Evolutionary conservation across 2,888 invertebrate species (phyloP).

Genomic region (Bellardia pandia): DNA sequence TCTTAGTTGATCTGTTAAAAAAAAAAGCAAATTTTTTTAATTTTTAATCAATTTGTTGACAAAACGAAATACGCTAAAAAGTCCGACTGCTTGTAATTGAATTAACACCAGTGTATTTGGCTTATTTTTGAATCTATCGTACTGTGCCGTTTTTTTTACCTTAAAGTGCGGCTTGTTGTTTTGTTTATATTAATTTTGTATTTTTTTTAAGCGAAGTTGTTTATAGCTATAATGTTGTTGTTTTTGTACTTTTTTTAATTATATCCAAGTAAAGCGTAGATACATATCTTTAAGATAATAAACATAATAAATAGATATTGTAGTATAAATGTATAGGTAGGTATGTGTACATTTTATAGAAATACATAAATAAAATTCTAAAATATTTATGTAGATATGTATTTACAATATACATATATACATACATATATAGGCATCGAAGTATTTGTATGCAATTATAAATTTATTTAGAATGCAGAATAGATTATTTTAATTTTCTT

Average conservation of each 20-base stretch:
- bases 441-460: conserved; percentile 19
- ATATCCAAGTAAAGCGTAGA: conserved; percentile 81
- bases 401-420: too few relatives aligned
- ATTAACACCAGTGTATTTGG: conserved; percentile 21
- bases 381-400: background rate
- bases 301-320: conserved; percentile 82
- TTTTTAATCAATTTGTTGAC: too few relatives aligned
- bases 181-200: conserved; percentile 43
- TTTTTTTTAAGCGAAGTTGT: conserved; percentile 17
- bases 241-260: conserved; percentile 81
- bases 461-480: conserved; percentile 34
- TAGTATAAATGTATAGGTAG: conserved; percentile 61
- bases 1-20: too few relatives aligned
- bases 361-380: background rate
- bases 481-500: conserved; percentile 7
- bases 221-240: conserved; percentile 58
- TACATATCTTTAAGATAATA: conserved; percentile 83
- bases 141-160: conserved; percentile 25
- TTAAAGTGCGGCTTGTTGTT: conserved; percentile 50
- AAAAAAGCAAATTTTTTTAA: too few relatives aligned
- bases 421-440: background rate
- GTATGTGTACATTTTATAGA: background rate
- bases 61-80: background rate
- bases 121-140: conserved; percentile 11
- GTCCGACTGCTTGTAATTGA: background rate